phyloP scores from a whole-genome alignment of 2,113 vertebrate species.

The Maccullochella peelii region DNA sequence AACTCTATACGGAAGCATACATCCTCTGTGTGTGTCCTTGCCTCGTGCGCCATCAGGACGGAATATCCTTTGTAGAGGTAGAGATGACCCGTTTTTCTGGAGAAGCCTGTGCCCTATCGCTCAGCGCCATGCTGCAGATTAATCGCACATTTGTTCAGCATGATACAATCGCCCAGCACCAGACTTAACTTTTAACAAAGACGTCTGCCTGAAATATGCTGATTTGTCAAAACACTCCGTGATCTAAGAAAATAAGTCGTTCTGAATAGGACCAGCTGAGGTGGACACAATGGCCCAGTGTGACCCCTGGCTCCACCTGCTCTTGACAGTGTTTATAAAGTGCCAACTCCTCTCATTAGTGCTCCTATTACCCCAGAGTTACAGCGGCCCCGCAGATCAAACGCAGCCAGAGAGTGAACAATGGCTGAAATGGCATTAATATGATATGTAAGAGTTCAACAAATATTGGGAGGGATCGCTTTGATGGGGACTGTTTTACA shows the following conservation, averaged over 20 bases:
- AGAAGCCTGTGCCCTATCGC: conserved; percentile 45
- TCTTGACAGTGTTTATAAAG: conserved; percentile 80
- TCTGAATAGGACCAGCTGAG: conserved; percentile 60
- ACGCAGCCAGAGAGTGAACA: conserved; percentile 64
- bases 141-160: conserved; percentile 70
- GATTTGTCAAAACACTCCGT: conserved; percentile 63
- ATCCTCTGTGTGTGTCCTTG: conserved; percentile 66
- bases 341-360: conserved; percentile 81
- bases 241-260: conserved; percentile 49
- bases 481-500: conserved; percentile 83
- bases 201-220: conserved; percentile 56
- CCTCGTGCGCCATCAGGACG: conserved; percentile 36
- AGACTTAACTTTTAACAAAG: conserved; percentile 73
- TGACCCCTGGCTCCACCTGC: conserved; percentile 76
- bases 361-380: conserved; percentile 70
- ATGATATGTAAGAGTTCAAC: conserved; percentile 83
- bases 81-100: conserved; percentile 49
- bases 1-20: conserved; percentile 70
- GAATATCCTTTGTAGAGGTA: conserved; percentile 55
- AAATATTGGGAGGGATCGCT: conserved; percentile 76
- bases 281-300: conserved; percentile 62
- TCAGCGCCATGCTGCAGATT: conserved; percentile 61
- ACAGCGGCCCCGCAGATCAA: conserved; percentile 77
- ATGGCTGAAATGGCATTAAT: conserved; percentile 80
- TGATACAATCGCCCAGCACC: conserved; percentile 46